Base-by-base conservation (phyloP, 2,113 vertebrate genomes). In the Prolemur simus region DNA sequence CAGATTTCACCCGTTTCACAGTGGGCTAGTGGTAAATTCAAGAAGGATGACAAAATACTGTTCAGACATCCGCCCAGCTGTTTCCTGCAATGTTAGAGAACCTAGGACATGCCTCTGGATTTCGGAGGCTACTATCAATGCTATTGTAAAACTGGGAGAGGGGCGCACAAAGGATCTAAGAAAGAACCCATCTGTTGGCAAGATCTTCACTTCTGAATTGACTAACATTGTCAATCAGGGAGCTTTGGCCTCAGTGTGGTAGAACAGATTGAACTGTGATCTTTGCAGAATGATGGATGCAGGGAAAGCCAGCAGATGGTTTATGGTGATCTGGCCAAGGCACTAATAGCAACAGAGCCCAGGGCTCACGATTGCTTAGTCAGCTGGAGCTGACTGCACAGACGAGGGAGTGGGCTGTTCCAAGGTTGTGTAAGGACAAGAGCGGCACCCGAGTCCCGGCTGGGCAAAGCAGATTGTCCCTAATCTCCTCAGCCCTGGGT, bases 261-360 rank as follows among this genome's bases (percentile, higher is more conserved):
- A 52, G 96, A 80, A 64, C 91, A 93, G 95, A 94, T 27, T 84
- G 93, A 95, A 76, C 94, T 0, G 1, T 74, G 97, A 86, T 96
- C 96, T 93, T 85, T 80, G 45, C 91, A 89, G 86, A 63, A 42
- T 18, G 82, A 58, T 23, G 94, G 82, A 80, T 90, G 63, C 52
- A 68, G 91, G 73, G 73, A 83, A 89, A 96, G 74, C 66, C 89
- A 91, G 95, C 96, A 96, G 95, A 95, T 96, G 96, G 96, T 64
- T 96, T 54, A 52, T 32, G 45, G 85, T 1, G 91, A 71, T 77
- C 91, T 52, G 89, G 91, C 91, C 93, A 78, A 94, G 68, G 95
- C 56, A 0, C 89, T 91, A 68, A 90, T 29, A 87, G 94, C 94
- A 92, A 37, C 87, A 54, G 95, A 94, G 81, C 77, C 87, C 52